Percentiles rank a stretch among this genome's conserved stretches.
Conservation (phyloP, 2,113 vertebrate species). For the Scolopax mira region DNA sequence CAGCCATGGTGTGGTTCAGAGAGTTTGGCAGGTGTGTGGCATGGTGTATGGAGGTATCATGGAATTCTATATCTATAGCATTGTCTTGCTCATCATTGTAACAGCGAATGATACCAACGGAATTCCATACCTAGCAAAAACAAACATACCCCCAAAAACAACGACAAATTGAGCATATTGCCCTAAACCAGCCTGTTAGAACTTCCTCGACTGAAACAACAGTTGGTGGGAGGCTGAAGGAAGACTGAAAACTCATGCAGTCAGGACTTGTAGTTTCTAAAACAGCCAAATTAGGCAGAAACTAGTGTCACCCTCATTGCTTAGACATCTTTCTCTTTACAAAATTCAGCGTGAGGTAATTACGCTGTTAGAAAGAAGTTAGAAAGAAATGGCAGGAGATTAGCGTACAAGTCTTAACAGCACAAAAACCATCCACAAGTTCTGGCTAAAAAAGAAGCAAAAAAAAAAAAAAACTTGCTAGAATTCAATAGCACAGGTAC, state of each 20-base stretch:
- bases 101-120: constrained; percentile 88
- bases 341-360: background rate
- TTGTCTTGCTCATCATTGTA: constrained; percentile 97
- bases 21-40: constrained; percentile 92
- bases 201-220: background rate
- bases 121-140: constrained; percentile 90
- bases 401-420: background rate
- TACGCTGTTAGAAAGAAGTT: background rate
- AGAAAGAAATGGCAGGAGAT: background rate
- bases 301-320: background rate
- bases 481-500: background rate
- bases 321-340: background rate
- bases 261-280: background rate
- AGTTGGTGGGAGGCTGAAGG: background rate
- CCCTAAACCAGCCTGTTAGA: background rate
- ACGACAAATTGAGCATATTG: background rate
- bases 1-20: constrained; percentile 87
- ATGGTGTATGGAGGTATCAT: constrained; percentile 91
- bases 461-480: background rate
- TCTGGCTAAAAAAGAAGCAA: background rate
- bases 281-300: background rate
- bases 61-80: constrained; percentile 94
- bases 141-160: background rate
- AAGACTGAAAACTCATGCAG: background rate
- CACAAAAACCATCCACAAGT: background rate